phyloP scores from a whole-genome alignment of 2,113 vertebrate genomes.

The Panthera uncia region DNA sequence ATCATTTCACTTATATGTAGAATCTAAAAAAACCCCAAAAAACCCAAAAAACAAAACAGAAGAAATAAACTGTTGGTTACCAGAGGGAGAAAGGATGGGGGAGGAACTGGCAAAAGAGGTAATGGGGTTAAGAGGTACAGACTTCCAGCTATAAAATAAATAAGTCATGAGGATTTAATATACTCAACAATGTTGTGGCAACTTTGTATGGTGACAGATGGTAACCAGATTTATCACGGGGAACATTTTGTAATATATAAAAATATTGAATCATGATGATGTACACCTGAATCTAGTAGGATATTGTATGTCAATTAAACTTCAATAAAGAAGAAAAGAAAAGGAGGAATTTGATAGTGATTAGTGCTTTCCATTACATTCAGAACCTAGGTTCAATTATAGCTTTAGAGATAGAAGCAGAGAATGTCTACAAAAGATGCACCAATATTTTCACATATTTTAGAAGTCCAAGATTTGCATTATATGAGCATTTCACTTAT shows the following conservation, averaged over 20 bases:
- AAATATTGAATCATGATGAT: neutral
- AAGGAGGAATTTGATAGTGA: neutral
- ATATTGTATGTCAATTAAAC: neutral
- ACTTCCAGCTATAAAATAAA: neutral
- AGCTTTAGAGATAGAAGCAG: neutral
- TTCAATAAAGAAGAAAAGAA: neutral
- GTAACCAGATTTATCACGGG: neutral
- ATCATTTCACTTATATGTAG: neutral
- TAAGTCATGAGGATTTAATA: neutral
- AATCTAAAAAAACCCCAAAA: neutral
- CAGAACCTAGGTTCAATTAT: neutral
- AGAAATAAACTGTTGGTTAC: neutral
- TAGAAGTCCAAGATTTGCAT: neutral
- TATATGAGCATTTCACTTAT: neutral
- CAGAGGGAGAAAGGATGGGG: neutral
- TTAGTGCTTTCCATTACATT: slow-evolving; percentile 29
- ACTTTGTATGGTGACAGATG: neutral
- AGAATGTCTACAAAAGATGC: neutral
- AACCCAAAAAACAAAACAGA: neutral
- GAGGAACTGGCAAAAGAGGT: neutral
- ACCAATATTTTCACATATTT: neutral
- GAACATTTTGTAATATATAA: neutral
- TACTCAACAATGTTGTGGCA: neutral
- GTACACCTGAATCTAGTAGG: neutral
- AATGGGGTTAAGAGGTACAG: neutral